Base-by-base conservation (phyloP, 2,797 vertebrate species). In the Anas capensis region DNA sequence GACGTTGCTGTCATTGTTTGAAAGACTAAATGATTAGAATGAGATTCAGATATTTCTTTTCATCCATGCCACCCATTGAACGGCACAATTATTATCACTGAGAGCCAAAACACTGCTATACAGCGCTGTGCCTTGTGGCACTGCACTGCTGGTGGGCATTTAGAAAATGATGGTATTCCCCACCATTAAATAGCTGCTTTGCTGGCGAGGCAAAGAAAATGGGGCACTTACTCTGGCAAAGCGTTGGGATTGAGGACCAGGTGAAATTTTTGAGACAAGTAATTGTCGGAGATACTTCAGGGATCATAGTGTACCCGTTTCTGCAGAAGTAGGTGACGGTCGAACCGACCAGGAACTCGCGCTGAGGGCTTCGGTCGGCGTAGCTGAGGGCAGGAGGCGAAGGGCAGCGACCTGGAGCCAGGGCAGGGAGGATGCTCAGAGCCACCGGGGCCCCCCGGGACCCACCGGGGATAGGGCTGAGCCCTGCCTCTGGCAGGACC, bases 171-270 rank as follows among this genome's bases (percentile, higher is more conserved):
- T 9, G 48, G 1, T 38, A 4, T 48, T 33, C 75, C 49, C 17
- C 44, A 26, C 8, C 24, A 3, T 10, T 19, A 6, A 31, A 16
- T 0, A 0, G 2, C 12, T 21, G 56, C 20, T 65, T 33, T 29
- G 18, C 3, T n/a, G 81, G 46, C 5, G 14, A 33, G 69, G 69
- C 0, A 0, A 8, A 60, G 23, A 66, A 26, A 44, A 14, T 0
- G 3, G 3, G 0, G 2, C 54, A 97, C 98, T 98, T 27, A 98
- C 98, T 92, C 86, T 93, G 75, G 93, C 98, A 98, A n/a, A 98
- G 96, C 64, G 31, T 27, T 2, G 78, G 80, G 18, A 90, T 7
- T 14, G 11, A 0, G 4, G 97, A 89, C 98, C 98, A 98, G 0
- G 40, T 71, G 54, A 96, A 80, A 49, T 95, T 90, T 8, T 49